Base-by-base conservation (phyloP, 2,888 invertebrate species). In the Axea sp. region DNA sequence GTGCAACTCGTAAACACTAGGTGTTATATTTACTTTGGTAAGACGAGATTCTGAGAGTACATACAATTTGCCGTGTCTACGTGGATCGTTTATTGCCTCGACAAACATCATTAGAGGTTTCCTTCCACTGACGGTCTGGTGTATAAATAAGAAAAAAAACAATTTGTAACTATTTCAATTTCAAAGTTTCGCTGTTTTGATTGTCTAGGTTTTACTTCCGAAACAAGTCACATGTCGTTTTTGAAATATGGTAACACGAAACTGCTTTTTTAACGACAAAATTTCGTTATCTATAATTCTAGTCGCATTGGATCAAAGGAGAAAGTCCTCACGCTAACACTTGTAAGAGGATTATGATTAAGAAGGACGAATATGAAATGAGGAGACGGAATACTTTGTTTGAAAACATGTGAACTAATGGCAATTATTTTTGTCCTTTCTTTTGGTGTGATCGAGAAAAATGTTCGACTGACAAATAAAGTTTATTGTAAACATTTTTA, bases 21-120 rank as follows among this genome's bases (percentile, higher is more conserved):
- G 69, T 62, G 69, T 69, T 69, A 14, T 69, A 57, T 71, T 71
- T 71, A 71, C 57, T 41, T 41, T 64, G 33, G 53, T 51, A 51
- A 69, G 1, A 37, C 30, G 43, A 55, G 51, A 69, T 28, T 7
- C 7, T 8, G 24, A 2, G 30, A 53, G 43, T 19, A 68, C 31
- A 28, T 24, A 31, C 17, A 31, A 41, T 39, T 57, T 49, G 19
- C 9, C 17, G 19, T 47, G 28, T 55, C 45, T 17, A 60, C 28
- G 26, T 14, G 24, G 19, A 37, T 37, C 47, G n/a, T 62, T 62
- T 62, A 39, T 39, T 39, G 19, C 49, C n/a, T 62, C 8, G 17
- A 5, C 12, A 49, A 62, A 39, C 60, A 49, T 62, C 39, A 62
- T 45, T 39, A 51, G 8, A 15, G 9, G 8, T 47, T 37, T 15